phyloP scores from a whole-genome alignment of 2,113 vertebrate species.

The Oreotrochilus melanogaster region DNA sequence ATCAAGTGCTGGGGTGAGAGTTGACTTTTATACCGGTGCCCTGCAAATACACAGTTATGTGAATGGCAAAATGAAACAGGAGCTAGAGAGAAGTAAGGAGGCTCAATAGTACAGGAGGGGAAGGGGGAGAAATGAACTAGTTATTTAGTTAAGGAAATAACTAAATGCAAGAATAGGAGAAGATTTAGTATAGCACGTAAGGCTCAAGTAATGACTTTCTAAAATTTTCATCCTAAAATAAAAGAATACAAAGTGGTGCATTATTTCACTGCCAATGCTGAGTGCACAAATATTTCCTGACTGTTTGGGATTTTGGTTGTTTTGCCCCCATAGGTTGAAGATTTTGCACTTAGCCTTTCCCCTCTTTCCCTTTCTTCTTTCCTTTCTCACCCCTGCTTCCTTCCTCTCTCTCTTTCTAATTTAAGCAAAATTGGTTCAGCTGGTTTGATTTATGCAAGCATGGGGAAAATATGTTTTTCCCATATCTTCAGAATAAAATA shows the following conservation, averaged over 20 bases:
- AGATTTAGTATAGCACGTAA: background rate
- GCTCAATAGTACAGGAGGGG: background rate
- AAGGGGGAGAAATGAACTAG: background rate
- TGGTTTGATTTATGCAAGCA: slow-evolving; percentile 69
- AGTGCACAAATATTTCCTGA: background rate
- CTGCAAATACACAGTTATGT: fast-evolving
- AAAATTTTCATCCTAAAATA: background rate
- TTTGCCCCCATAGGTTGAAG: background rate
- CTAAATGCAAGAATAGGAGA: background rate
- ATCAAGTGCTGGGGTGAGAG: background rate
- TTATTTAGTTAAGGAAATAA: background rate
- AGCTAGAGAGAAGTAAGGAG: background rate
- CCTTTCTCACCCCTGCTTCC: background rate
- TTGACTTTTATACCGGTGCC: fast-evolving
- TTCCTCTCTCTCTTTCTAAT: background rate
- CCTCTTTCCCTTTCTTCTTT: background rate
- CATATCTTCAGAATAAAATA: slow-evolving; percentile 70
- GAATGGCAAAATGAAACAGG: background rate
- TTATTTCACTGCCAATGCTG: background rate
- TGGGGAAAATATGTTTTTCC: slow-evolving; percentile 69
- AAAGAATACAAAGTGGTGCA: background rate
- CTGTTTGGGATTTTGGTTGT: background rate
- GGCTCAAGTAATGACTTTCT: background rate
- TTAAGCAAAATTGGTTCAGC: slow-evolving; percentile 60
- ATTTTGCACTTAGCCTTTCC: background rate